phyloP scores from a whole-genome alignment of 2,113 vertebrate species.

The Malaclemys terrapin region DNA sequence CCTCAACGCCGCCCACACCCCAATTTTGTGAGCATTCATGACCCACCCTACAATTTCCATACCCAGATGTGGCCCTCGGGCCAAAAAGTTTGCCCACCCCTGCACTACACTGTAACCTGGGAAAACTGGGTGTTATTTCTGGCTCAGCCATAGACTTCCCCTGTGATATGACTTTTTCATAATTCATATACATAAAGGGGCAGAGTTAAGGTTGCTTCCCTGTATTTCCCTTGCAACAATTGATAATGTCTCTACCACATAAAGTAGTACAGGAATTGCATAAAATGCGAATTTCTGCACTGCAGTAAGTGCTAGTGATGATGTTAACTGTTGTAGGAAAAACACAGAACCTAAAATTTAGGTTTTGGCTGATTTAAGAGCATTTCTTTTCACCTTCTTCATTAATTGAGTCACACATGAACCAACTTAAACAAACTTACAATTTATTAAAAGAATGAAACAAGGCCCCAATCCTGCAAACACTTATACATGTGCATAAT shows the following conservation, averaged over 20 bases:
- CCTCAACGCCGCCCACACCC: no score
- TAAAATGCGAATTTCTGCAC: not conserved
- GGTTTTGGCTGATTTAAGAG: not conserved
- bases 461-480: not conserved
- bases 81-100: no score
- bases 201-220: not conserved
- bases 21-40: no score
- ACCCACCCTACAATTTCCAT: no score
- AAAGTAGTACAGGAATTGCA: not conserved
- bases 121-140: not conserved
- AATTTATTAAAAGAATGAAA: conserved; percentile 13
- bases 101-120: not conserved
- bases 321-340: not conserved
- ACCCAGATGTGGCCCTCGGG: no score
- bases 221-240: not conserved
- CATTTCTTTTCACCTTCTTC: not conserved
- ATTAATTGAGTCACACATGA: not conserved
- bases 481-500: not conserved
- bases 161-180: not conserved
- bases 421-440: conserved; percentile 4
- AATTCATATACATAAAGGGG: not conserved
- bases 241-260: not conserved
- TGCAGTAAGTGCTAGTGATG: not conserved
- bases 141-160: not conserved
- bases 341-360: not conserved